phyloP scores from a whole-genome alignment of 2,888 invertebrate species.

The Epicampocera succincta region DNA sequence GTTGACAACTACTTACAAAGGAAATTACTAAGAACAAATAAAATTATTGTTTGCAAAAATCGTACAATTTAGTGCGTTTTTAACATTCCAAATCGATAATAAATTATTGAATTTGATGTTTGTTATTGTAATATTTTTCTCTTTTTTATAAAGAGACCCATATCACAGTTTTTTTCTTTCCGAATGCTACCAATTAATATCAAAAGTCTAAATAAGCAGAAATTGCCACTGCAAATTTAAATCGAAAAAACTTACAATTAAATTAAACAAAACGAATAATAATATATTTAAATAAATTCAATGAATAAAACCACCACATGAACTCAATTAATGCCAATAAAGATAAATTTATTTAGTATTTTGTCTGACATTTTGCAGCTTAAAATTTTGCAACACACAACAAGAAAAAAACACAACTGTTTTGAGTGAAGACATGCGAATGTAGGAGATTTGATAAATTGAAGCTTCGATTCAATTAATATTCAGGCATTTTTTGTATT shows the following conservation, averaged over 20 bases:
- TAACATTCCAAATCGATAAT: too few species aligned
- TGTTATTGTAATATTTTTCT: too few species aligned
- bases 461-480: slow-evolving; percentile 55
- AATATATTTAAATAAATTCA: slow-evolving; percentile 47
- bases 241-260: slow-evolving; percentile 13
- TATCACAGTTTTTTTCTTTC: not conserved
- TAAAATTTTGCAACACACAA: slow-evolving; percentile 26
- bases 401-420: not conserved
- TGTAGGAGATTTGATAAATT: slow-evolving; percentile 18
- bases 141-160: too few species aligned
- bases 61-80: too few species aligned
- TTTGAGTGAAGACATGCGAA: slow-evolving; percentile 36
- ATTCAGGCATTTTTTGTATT: slow-evolving; percentile 31
- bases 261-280: slow-evolving; percentile 29
- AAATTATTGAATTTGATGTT: too few species aligned
- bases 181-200: slow-evolving; percentile 8
- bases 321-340: slow-evolving; percentile 66
- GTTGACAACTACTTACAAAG: too few species aligned
- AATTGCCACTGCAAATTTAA: slow-evolving; percentile 10
- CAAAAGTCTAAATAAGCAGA: not conserved
- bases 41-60: too few species aligned
- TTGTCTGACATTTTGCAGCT: slow-evolving; percentile 12
- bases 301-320: slow-evolving; percentile 51
- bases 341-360: slow-evolving; percentile 43
- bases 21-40: too few species aligned